Base-by-base conservation (phyloP, 1,140 invertebrate species). In the Atta texana region DNA sequence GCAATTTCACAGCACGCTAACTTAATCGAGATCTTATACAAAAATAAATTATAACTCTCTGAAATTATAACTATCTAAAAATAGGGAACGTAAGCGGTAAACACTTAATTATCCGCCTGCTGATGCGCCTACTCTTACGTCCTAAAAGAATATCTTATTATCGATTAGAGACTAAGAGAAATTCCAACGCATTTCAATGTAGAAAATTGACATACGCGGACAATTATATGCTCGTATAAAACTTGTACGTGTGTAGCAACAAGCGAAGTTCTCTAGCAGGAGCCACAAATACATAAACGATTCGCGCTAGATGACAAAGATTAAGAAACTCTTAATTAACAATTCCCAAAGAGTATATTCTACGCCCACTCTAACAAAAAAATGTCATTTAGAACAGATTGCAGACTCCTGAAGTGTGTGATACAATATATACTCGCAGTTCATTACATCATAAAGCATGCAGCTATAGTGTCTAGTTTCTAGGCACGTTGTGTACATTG, bases 1-100 rank as follows among this genome's bases (percentile, higher is more conserved):
- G 90, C 89, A 93, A 90, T 88, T 87, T 92, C 88, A 90, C 89
- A 91, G 89, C 88, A 87, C 86, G 31, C 88, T 89, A 93, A 92
- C 87, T 92, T 81, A 93, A 92, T 71, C 59, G 87, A 93, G 86
- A 92, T 90, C 85, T 90, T 49, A 82, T 92, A 92, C 66, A 93
- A 93, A 92, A 93, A 93, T 92, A 93, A 93, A 93, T 92, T 92
- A 89, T 68, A 75, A 87, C 80, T 87, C 72, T 84, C 71, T 87
- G 44, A 80, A 89, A 81, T 80, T 55, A 69, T 34, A 69, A 53
- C 12, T 80, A 34, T 69, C n/a, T 74, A 74, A 82, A 84, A 84
- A 51, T 84, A 84, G 24, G 69, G 18, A 82, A 74, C 80, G 39
- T 74, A 82, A 82, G 18, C 39, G 39, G 28, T 74, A 34, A 63